phyloP scores from a whole-genome alignment of 2,888 invertebrate species.

The Megastigmus dorsalis region DNA sequence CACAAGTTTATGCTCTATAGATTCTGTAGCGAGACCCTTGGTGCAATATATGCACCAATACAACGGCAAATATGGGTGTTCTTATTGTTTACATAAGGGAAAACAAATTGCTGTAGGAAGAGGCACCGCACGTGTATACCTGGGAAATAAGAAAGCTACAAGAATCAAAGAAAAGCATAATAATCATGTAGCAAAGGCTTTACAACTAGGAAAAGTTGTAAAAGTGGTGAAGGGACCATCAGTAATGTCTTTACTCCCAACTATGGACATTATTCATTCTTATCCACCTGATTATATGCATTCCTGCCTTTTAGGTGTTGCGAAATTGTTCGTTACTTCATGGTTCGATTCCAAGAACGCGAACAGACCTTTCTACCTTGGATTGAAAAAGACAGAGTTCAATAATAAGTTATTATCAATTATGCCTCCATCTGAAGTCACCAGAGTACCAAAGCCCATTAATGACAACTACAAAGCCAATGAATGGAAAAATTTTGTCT shows the following conservation, averaged over 20 bases:
- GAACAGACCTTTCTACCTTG: constrained; percentile 9
- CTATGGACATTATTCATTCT: not conserved
- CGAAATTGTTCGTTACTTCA: not conserved
- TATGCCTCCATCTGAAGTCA: constrained; percentile 46
- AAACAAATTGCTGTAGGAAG: not conserved
- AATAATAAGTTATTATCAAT: constrained; percentile 28
- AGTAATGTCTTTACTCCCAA: not conserved
- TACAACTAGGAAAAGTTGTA: not conserved
- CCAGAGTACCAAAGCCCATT: constrained; percentile 17
- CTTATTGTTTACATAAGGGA: constrained; percentile 1
- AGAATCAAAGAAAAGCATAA: not conserved
- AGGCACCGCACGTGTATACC: not conserved
- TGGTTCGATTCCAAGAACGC: too few relatives aligned
- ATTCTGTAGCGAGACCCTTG: constrained; percentile 46
- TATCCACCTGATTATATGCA: constrained; percentile 37
- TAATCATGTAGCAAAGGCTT: not conserved
- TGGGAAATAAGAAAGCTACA: too few relatives aligned
- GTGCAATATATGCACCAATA: constrained; percentile 42
- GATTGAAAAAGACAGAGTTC: constrained; percentile 11
- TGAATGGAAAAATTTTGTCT: constrained; percentile 50
- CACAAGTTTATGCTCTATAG: constrained; percentile 33
- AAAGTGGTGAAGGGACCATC: constrained; percentile 27
- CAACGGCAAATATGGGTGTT: constrained; percentile 10
- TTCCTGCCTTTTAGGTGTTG: constrained; percentile 11
- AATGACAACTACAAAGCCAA: constrained; percentile 48